Conservation (phyloP, 30 jellyfish, hydroid and myxozoan genomes). For the Hydractinia symbiolongicarpus region DNA sequence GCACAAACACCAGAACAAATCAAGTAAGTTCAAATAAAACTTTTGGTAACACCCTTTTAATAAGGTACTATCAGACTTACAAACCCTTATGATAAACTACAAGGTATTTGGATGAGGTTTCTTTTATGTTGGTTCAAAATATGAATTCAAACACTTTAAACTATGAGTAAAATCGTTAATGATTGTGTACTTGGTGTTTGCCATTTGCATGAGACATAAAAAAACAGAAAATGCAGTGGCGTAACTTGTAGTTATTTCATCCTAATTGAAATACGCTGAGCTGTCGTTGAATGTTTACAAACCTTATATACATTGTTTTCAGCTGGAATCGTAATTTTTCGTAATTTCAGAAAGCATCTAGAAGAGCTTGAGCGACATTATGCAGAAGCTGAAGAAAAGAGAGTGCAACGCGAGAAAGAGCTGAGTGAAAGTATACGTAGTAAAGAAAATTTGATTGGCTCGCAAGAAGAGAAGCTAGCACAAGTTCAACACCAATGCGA, state of each 20-base stretch:
- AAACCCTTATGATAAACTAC: no score
- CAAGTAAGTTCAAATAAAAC: background rate
- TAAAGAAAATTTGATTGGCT: conserved; percentile 43
- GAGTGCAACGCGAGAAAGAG: conserved; percentile 48
- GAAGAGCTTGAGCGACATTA: conserved; percentile 64
- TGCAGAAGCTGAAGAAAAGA: conserved; percentile 69
- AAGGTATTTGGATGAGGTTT: no score
- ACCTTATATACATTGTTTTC: background rate
- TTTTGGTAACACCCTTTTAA: background rate
- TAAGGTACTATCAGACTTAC: background rate
- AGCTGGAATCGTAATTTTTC: background rate
- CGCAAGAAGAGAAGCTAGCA: conserved; percentile 43
- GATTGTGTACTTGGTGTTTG: no score
- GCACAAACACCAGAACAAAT: conserved; percentile 34
- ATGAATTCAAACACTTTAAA: no score
- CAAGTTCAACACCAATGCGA: conserved; percentile 38
- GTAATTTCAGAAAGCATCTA: conserved; percentile 50
- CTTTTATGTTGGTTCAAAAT: no score
- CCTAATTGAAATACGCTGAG: no score
- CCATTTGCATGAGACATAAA: no score
- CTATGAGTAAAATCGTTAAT: no score
- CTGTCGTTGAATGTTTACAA: background rate
- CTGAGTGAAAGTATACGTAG: conserved; percentile 44
- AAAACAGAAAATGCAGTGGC: no score
- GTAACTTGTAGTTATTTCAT: no score